Conservation (phyloP, 1,140 invertebrate genomes). For the Philaenus spumarius region DNA sequence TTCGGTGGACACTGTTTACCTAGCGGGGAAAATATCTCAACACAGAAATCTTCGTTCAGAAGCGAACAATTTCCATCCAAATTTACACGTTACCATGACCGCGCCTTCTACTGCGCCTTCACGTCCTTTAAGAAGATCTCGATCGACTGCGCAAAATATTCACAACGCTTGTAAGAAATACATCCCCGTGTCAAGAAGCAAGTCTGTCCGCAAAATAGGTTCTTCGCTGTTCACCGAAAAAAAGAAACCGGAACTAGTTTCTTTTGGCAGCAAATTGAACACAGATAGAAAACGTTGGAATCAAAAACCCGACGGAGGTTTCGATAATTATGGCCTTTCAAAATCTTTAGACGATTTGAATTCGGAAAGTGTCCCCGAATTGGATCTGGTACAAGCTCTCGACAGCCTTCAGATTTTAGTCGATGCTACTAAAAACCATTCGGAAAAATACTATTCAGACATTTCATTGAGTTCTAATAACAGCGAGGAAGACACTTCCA, state of each 20-base stretch:
- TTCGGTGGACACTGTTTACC: slow-evolving; percentile 31
- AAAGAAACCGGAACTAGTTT: too few species aligned
- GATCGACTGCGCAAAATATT: slow-evolving; percentile 3
- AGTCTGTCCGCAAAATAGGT: background rate
- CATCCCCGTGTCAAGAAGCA: background rate
- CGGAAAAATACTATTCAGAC: too few species aligned
- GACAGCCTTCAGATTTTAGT: slow-evolving; percentile 5
- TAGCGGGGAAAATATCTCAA: slow-evolving; percentile 9
- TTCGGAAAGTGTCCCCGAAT: background rate
- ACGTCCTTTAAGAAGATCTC: background rate
- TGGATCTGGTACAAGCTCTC: slow-evolving; percentile 5
- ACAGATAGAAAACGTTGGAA: too few species aligned
- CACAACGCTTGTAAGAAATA: background rate
- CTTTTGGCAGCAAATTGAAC: too few species aligned
- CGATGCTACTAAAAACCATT: background rate
- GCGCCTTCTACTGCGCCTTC: background rate
- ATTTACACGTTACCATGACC: background rate
- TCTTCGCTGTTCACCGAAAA: background rate
- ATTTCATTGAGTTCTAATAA: too few species aligned
- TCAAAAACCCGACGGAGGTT: background rate
- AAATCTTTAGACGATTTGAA: slow-evolving; percentile 5
- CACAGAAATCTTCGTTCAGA: background rate
- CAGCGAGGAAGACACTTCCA: too few species aligned
- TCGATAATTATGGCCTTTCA: slow-evolving; percentile 6
- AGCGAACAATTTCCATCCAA: background rate